Evolutionary conservation across 2,797 vertebrate genomes (phyloP).

Genomic region (Sebastes paucispinis): DNA sequence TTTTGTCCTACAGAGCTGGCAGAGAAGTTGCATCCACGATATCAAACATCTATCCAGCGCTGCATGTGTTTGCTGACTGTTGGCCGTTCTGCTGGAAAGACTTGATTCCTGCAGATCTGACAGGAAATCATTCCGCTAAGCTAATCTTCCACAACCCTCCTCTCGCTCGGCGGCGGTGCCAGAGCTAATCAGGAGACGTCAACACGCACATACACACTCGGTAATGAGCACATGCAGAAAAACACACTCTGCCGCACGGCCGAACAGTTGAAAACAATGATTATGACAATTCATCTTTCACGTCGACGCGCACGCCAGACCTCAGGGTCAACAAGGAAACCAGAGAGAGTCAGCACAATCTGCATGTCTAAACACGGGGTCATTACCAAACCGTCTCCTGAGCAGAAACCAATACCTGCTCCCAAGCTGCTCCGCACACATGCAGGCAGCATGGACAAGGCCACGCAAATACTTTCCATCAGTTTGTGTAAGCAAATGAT

Average conservation of each 20-base stretch:
- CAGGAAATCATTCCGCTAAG: conserved; percentile 48
- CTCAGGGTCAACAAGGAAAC: conserved; percentile 19
- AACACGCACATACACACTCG: conserved; percentile 9
- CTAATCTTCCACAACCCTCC: conserved; percentile 29
- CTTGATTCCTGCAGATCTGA: conserved; percentile 31
- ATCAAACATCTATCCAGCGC: conserved; percentile 18
- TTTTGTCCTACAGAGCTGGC: neutral
- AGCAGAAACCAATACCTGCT: conserved; percentile 32
- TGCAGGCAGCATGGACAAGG: conserved; percentile 22
- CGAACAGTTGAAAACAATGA: conserved; percentile 4
- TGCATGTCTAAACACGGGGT: conserved; percentile 26
- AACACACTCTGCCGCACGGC: neutral
- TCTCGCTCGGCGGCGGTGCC: conserved; percentile 1
- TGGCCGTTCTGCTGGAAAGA: conserved; percentile 38
- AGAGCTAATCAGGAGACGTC: conserved; percentile 60
- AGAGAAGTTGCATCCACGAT: neutral
- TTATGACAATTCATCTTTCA: conserved; percentile 17
- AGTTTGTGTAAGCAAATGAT: conserved; percentile 68
- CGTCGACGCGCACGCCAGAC: neutral
- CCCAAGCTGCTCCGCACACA: conserved; percentile 14
- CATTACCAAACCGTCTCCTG: conserved; percentile 7
- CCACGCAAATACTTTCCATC: conserved; percentile 54
- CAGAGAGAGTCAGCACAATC: conserved; percentile 9
- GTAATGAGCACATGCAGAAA: neutral
- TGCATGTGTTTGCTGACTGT: conserved; percentile 26